Conservation (phyloP, 2,113 vertebrate genomes). For the Vulpes ferrilata region DNA sequence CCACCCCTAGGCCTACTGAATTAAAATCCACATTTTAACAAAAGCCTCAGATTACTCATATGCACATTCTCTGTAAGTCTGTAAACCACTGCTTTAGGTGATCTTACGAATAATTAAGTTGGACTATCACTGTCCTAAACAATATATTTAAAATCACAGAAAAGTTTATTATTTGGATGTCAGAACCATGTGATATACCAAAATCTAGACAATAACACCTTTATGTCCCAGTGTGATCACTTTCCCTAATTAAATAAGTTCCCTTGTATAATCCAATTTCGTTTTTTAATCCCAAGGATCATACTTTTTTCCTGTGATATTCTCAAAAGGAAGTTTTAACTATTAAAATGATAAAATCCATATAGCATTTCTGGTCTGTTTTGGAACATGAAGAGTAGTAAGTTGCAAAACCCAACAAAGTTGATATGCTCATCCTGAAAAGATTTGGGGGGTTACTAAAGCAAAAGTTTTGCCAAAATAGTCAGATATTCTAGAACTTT, state of each 20-base stretch:
- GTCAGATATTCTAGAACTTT: neutral
- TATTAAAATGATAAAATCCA: slow-evolving; percentile 29
- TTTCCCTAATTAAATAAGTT: neutral
- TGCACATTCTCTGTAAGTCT: neutral
- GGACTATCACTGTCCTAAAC: neutral
- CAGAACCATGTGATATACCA: neutral
- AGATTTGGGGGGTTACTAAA: neutral
- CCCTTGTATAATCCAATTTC: neutral
- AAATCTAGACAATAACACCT: neutral
- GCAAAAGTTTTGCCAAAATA: neutral
- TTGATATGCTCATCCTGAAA: neutral
- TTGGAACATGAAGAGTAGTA: neutral
- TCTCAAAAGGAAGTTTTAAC: slow-evolving; percentile 42
- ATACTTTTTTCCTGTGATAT: slow-evolving; percentile 15
- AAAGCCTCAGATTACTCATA: neutral
- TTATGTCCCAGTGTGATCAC: neutral
- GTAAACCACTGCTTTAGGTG: neutral
- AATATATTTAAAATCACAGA: neutral
- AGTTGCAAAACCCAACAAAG: neutral
- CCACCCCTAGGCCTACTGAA: neutral
- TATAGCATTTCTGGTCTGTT: neutral
- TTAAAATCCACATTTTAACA: neutral
- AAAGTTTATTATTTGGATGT: neutral
- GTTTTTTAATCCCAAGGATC: neutral
- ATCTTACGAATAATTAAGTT: neutral